A percentile compares a stretch with the other conserved stretches of the same genome.
These are phyloP conservation scores for Fulmarus glacialis DNA, from an alignment of 2,113 vertebrate genomes.

Conservation along the genomic window DNA sequence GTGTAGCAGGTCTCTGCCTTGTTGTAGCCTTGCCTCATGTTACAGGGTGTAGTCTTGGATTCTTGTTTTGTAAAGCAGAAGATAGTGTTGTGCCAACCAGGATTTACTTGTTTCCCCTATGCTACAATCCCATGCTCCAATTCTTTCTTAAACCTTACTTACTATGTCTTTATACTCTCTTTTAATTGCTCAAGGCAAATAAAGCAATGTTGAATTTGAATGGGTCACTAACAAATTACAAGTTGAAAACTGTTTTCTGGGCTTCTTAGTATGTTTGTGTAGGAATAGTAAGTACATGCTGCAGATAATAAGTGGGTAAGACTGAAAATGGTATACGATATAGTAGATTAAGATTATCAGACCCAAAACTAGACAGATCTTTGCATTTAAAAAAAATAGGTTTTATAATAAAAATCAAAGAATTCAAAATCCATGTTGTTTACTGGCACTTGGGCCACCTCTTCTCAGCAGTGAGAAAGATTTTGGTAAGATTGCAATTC, in stretches of 20 bases:
- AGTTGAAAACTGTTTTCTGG: background rate
- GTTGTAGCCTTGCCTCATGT: background rate
- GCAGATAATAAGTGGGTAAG: background rate
- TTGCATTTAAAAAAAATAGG: background rate
- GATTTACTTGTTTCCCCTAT: background rate
- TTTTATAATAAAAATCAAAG: background rate
- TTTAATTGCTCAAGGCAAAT: background rate
- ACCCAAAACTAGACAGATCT: background rate
- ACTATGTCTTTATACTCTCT: background rate
- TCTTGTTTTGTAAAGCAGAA: background rate
- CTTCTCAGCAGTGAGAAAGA: background rate
- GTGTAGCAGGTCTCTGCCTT: background rate
- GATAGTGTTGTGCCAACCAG: background rate
- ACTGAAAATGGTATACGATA: background rate
- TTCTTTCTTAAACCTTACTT: background rate
- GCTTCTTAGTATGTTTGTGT: background rate
- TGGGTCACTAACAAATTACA: background rate
- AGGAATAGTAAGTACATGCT: background rate
- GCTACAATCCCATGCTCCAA: background rate
- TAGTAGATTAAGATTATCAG: background rate
- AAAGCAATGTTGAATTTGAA: background rate
- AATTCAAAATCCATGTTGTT: background rate
- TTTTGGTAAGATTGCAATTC: background rate
- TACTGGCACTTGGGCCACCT: background rate
- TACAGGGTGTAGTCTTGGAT: background rate